A percentile compares a stretch with the other conserved stretches of the same genome.
Evolutionary conservation across 2,797 vertebrate species (phyloP).

Genomic region (Prunella strophiata): DNA sequence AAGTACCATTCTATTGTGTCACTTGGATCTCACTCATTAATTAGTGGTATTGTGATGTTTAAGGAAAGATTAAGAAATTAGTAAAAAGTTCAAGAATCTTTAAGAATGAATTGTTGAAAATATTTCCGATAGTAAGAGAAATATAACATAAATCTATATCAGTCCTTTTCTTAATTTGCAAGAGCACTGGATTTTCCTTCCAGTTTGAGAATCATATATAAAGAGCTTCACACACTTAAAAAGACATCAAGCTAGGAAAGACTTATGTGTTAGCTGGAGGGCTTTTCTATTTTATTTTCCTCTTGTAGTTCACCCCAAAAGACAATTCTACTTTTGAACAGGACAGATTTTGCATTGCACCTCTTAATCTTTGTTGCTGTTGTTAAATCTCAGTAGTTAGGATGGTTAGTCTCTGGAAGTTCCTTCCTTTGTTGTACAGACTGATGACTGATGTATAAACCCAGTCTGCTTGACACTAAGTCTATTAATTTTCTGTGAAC

Average conservation of each 20-base stretch:
- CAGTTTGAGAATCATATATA: not conserved
- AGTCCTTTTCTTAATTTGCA: not conserved
- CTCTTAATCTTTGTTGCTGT: not conserved
- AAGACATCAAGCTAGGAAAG: not conserved
- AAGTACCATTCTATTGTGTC: not conserved
- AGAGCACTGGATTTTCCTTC: not conserved
- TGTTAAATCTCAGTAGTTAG: not conserved
- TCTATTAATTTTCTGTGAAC: not conserved
- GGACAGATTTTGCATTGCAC: not conserved
- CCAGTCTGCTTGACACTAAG: not conserved
- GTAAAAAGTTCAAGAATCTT: not conserved
- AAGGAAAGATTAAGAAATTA: not conserved
- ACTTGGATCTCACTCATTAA: not conserved
- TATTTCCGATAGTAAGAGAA: not conserved
- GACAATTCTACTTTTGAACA: not conserved
- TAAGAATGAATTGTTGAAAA: not conserved
- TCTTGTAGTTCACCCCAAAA: not conserved
- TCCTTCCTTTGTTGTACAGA: not conserved
- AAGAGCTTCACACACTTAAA: not conserved
- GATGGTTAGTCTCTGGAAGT: not conserved
- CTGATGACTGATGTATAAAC: not conserved
- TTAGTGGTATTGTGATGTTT: not conserved
- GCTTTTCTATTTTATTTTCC: not conserved
- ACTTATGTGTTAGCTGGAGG: not conserved
- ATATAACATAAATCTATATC: not conserved